Base-by-base conservation (phyloP, 2,113 vertebrate species). In the Leptobrachium leishanense region DNA sequence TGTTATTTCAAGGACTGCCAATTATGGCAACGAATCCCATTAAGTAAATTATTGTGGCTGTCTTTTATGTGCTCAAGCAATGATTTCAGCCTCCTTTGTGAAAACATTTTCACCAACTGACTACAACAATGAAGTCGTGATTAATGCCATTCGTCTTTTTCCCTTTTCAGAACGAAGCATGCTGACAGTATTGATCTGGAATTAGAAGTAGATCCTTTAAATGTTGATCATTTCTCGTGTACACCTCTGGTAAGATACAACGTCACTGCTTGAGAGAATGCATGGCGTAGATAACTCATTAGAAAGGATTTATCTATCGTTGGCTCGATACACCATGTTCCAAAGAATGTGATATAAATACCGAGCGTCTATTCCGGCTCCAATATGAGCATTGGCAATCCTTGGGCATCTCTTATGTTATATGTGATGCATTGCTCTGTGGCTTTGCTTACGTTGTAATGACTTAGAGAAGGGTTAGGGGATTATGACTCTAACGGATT, bases 211-310 rank as follows among this genome's bases (percentile, higher is more conserved):
- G 98, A 99, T 89, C 98, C 98, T 83, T 91, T 99, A 85, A 99
- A 99, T 59, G 98, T 99, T 71, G 98, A 99, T 90, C 98, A 99
- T 88, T 99, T 99, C 91, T 99, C 98, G 83, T 99, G 97, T 86
- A 99, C 98, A 2, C 98, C 98, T 53, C 90, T 99, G 96, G 98
- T 99, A 92, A 94, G 95, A 85, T 12, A 0, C 55, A 59, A 15
- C 9, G 9, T 59, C 2, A 59, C 6, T 59, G 13, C 13, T 5
- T 8, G 46, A 4, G 8, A 50, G 46, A 50, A 50, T 50, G 8
- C 4, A 50, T 4, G 8, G 8, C 8, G 4, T 8, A 50, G 46
- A 8, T 8, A 50, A 8, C 46, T 5, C 46, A 50, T 50, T 50
- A 8, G 4, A 50, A 50, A 50, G 46, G 46, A 50, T 50, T 4